These are phyloP conservation scores for Salvelinus alpinus DNA, from an alignment of 2,113 vertebrate genomes.

Conservation along the genomic window DNA sequence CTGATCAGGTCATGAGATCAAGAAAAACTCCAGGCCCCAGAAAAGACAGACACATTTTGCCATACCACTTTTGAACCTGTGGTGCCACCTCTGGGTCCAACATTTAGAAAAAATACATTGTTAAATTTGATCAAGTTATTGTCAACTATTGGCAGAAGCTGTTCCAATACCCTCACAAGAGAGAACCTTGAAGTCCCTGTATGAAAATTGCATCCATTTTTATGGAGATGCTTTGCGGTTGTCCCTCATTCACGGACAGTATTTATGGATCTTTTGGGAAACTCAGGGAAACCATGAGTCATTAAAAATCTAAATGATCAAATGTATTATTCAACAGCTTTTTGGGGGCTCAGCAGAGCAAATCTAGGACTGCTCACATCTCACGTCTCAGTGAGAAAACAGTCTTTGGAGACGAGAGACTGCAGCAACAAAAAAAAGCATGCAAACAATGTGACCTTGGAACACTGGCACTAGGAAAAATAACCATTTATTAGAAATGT, in stretches of 20 bases:
- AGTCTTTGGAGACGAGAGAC: neutral
- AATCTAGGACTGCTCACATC: neutral
- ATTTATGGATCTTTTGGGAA: neutral
- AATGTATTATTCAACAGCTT: neutral
- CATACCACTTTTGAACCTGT: no score
- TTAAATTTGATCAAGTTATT: neutral
- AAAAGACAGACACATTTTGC: no score
- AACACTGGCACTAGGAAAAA: constrained; percentile 51
- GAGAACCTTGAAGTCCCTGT: neutral
- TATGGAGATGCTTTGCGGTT: neutral
- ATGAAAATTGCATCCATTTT: neutral
- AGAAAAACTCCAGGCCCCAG: no score
- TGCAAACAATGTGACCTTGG: constrained; percentile 71
- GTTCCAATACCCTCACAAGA: neutral
- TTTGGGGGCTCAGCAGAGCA: constrained; percentile 1
- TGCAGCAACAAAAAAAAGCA: constrained; percentile 43
- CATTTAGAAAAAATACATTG: neutral
- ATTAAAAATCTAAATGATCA: neutral
- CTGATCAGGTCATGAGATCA: no score
- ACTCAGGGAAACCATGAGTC: neutral
- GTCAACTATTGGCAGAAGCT: neutral
- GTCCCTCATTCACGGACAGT: neutral
- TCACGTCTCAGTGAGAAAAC: neutral
- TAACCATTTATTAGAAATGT: constrained; percentile 70
- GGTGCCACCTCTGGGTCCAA: neutral